Conservation (phyloP, 2,797 vertebrate species). For the Sebastes diaconus region DNA sequence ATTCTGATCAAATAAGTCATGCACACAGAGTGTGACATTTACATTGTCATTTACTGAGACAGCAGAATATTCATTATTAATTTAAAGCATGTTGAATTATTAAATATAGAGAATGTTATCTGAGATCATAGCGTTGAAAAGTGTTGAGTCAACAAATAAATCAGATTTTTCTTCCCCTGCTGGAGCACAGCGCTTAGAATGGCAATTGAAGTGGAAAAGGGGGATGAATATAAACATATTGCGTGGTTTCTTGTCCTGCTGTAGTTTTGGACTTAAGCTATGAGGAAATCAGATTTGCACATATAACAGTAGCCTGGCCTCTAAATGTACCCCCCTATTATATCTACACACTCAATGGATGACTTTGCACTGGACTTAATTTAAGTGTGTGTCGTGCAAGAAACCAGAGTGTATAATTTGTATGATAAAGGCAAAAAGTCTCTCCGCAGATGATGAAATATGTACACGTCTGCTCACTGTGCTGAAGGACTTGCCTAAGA, state of each 20-base stretch:
- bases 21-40: slow-evolving; percentile 71
- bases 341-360: slow-evolving; percentile 8
- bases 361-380: slow-evolving; percentile 21
- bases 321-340: slow-evolving; percentile 24
- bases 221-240: slow-evolving; percentile 46
- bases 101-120: slow-evolving; percentile 54
- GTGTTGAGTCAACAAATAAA: slow-evolving; percentile 69
- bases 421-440: slow-evolving; percentile 26
- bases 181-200: slow-evolving; percentile 43
- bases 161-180: slow-evolving; percentile 44
- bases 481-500: slow-evolving; percentile 44
- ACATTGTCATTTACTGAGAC: slow-evolving; percentile 73
- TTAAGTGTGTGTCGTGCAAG: slow-evolving; percentile 5
- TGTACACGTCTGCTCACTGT: slow-evolving; percentile 27
- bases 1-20: slow-evolving; percentile 52
- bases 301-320: slow-evolving; percentile 20
- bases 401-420: slow-evolving; percentile 23
- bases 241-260: background rate
- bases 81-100: slow-evolving; percentile 74
- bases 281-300: slow-evolving; percentile 29
- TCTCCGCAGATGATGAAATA: slow-evolving; percentile 57
- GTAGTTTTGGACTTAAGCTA: slow-evolving; percentile 25
- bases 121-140: slow-evolving; percentile 52
- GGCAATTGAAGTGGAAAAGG: slow-evolving; percentile 39
- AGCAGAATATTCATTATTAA: slow-evolving; percentile 74